A percentile compares a stretch with the other conserved stretches of the same genome.
Conservation (phyloP, 2,888 invertebrate species). For the Muscina levida region DNA sequence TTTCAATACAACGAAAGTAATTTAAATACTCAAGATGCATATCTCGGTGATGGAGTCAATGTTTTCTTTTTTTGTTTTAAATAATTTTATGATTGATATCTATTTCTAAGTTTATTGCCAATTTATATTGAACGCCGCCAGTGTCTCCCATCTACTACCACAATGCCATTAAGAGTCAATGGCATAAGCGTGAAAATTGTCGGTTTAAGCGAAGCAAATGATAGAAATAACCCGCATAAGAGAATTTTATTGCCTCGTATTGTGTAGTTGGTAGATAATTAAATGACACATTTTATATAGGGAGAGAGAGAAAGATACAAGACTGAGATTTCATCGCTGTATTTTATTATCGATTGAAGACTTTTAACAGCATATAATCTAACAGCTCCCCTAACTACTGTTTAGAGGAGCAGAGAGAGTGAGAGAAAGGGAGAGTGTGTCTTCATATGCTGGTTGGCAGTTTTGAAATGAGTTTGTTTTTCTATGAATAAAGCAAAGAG, state of each 20-base stretch:
- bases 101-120: slow-evolving; percentile 50
- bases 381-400: too few relatives aligned
- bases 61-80: not conserved
- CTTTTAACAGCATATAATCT: too few relatives aligned
- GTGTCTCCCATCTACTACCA: not conserved
- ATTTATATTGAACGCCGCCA: slow-evolving; percentile 32
- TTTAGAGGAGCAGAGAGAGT: too few relatives aligned
- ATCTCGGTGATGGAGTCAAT: not conserved
- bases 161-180: too few relatives aligned
- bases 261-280: not conserved
- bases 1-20: not conserved
- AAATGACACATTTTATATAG: not conserved
- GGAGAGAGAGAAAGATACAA: not conserved
- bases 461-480: too few relatives aligned
- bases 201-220: not conserved
- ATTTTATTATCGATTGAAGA: not conserved
- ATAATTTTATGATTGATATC: slow-evolving; percentile 10
- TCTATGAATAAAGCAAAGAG: too few relatives aligned
- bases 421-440: too few relatives aligned
- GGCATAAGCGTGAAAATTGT: too few relatives aligned
- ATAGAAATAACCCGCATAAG: not conserved
- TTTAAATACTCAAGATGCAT: not conserved
- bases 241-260: not conserved
- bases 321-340: not conserved
- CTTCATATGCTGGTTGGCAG: too few relatives aligned